Base-by-base conservation (phyloP, 2,797 vertebrate species). In the Heterohyrax brucei region DNA sequence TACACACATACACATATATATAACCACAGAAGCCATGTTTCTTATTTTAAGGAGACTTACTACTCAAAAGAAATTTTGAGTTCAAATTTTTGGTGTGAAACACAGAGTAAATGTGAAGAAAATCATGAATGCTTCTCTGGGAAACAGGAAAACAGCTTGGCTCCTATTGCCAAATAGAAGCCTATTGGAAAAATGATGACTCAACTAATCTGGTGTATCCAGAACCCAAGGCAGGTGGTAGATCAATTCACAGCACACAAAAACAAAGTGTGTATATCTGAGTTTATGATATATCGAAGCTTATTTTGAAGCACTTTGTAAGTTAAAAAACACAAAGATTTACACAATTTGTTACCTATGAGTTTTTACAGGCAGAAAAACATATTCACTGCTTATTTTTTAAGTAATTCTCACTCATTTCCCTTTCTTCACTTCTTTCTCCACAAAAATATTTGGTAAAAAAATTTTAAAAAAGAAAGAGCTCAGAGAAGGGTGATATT, bases 111-210 rank as follows among this genome's bases (percentile, higher is more conserved):
- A 46, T 81, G 48, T 70, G 89, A 96, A 86, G 89, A 76, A 97
- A 96, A 83, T 92, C 72, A 85, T 88, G 78, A 78, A 48, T 13
- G 0, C 88, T 94, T 88, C 87, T 72, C 86, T 77, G 91, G 72
- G 78, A 97, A 90, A 66, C 93, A 85, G 66, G 44, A 96, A 91
- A 97, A 97, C 48, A 90, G 10, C 33, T 82, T 79, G 33, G 30
- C 50, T 87, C 83, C 44, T 95, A 33, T 72, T 85, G 30, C 19
- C 75, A 76, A 87, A 93, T 88, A 44, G 44, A 97, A 62, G 87
- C 70, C 19, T 46, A 3, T 39, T 46, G 79, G 87, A 56, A 56
- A 95, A 88, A 46, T 48, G 44, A 78, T 24, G 90, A 50, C 39
- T 64, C 28, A 80, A 76, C 39, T 3, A 19, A 70, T 86, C 18